These are phyloP conservation scores for Turritopsis dohrnii DNA, from an alignment of 30 jellyfish, hydroid and myxozoan genomes.

Conservation along the genomic window DNA sequence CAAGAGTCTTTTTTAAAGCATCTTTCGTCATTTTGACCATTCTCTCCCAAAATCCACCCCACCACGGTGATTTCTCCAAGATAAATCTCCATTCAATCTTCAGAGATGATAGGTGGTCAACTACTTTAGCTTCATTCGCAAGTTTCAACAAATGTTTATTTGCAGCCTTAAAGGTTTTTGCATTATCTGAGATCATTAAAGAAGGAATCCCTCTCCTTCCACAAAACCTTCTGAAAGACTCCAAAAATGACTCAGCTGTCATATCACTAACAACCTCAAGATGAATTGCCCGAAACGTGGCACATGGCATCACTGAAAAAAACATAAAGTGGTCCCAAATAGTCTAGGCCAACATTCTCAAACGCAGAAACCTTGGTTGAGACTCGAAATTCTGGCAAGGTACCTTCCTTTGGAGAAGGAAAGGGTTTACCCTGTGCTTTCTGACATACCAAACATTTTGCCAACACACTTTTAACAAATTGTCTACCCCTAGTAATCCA, in stretches of 20 bases:
- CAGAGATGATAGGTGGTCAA: no score
- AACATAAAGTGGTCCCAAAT: conserved; percentile 52
- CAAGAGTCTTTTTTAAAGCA: conserved; percentile 29
- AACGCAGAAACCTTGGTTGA: conserved; percentile 37
- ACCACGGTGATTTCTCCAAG: conserved; percentile 25
- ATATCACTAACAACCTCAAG: conserved; percentile 36
- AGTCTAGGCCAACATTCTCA: conserved; percentile 40
- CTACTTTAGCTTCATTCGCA: no score
- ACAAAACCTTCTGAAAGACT: conserved; percentile 45
- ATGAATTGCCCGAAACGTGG: conserved; percentile 42
- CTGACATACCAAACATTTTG: conserved; percentile 35
- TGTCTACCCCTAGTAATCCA: conserved; percentile 51
- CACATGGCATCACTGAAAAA: conserved; percentile 37
- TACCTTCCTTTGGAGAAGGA: conserved; percentile 26
- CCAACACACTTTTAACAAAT: conserved; percentile 33
- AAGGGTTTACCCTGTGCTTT: conserved; percentile 26
- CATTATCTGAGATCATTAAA: conserved; percentile 44
- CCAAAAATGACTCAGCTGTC: conserved; percentile 32
- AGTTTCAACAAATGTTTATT: no score
- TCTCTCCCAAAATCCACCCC: conserved; percentile 36
- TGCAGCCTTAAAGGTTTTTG: conserved; percentile 45
- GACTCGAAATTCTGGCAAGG: conserved; percentile 49
- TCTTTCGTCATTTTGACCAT: conserved; percentile 29
- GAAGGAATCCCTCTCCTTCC: conserved; percentile 55
- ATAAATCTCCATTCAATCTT: conserved; percentile 40